Percentiles rank a stretch among this genome's conserved stretches.
phyloP scores from a whole-genome alignment of 2,113 vertebrate species.

The Perca schrenkii region DNA sequence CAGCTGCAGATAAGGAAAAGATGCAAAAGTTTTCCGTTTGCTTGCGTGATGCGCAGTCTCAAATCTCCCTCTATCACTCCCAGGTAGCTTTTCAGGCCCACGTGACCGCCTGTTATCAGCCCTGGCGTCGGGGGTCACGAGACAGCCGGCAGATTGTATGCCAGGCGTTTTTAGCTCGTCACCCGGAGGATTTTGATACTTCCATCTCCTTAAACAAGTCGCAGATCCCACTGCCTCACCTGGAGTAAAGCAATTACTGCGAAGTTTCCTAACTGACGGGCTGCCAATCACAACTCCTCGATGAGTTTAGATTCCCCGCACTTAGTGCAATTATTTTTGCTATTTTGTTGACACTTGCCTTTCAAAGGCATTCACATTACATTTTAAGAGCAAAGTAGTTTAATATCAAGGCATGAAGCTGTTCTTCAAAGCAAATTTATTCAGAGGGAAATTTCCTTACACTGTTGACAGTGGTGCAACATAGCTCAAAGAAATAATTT shows the following conservation, averaged over 20 bases:
- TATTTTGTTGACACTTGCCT: slow-evolving; percentile 62
- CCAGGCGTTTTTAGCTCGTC: slow-evolving; percentile 59
- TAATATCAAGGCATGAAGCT: slow-evolving; percentile 49
- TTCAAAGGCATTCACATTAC: slow-evolving; percentile 44
- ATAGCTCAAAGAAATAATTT: slow-evolving; percentile 62
- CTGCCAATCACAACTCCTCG: slow-evolving; percentile 67
- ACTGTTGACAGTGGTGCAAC: slow-evolving; percentile 62
- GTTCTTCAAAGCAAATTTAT: slow-evolving; percentile 68
- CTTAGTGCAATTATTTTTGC: slow-evolving; percentile 55
- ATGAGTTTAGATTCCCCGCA: slow-evolving; percentile 33
- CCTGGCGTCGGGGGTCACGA: slow-evolving; percentile 66
- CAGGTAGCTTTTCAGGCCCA: slow-evolving; percentile 50
- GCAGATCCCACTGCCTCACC: slow-evolving; percentile 64
- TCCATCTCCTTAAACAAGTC: slow-evolving; percentile 65
- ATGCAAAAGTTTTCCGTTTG: slow-evolving; percentile 74
- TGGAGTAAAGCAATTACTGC: slow-evolving; percentile 64
- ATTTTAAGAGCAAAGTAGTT: slow-evolving; percentile 56
- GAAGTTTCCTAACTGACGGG: slow-evolving; percentile 61
- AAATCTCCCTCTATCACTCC: slow-evolving; percentile 71
- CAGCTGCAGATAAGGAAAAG: slow-evolving; percentile 74
- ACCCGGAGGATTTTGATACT: slow-evolving; percentile 64
- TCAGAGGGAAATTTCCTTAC: slow-evolving; percentile 53
- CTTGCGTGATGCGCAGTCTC: slow-evolving; percentile 64
- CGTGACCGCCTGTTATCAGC: slow-evolving; percentile 74
- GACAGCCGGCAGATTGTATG: slow-evolving; percentile 68